Conservation (phyloP, 2,797 vertebrate genomes). For the Garrulus glandarius region DNA sequence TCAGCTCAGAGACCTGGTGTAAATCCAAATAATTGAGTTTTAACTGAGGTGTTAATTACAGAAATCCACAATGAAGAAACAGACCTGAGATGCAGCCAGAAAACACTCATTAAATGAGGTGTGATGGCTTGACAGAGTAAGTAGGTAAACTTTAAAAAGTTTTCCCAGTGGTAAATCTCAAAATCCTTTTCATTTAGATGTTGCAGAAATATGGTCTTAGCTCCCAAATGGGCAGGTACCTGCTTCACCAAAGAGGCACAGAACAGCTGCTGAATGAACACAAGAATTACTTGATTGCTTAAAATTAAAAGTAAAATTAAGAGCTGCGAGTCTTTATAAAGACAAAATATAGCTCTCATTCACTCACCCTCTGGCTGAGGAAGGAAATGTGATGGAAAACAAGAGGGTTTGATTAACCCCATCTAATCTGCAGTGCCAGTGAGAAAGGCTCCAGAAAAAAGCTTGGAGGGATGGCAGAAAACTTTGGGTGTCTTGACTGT, state of each 20-base stretch:
- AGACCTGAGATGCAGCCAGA: background rate
- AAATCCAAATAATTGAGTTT: background rate
- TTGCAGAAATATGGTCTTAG: background rate
- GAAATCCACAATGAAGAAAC: background rate
- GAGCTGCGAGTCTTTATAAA: background rate
- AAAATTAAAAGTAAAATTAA: slow-evolving; percentile 14
- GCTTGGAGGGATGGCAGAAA: background rate
- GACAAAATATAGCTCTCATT: background rate
- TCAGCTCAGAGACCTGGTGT: background rate
- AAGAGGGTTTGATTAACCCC: background rate
- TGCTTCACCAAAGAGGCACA: background rate
- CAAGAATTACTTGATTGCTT: background rate
- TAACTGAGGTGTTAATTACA: slow-evolving; percentile 15
- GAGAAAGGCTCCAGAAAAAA: background rate
- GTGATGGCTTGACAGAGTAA: background rate
- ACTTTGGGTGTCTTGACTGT: background rate
- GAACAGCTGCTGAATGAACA: slow-evolving; percentile 39
- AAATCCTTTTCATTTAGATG: background rate
- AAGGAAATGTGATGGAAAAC: background rate
- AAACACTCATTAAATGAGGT: background rate
- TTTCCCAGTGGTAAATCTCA: background rate
- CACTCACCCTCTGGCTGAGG: background rate
- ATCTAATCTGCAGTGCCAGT: background rate
- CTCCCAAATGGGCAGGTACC: background rate
- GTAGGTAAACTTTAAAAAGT: background rate